Percentiles rank a stretch among this genome's conserved stretches.
Evolutionary conservation across 1,140 invertebrate species (phyloP).

Genomic region (Sesamia nonagrioides): DNA sequence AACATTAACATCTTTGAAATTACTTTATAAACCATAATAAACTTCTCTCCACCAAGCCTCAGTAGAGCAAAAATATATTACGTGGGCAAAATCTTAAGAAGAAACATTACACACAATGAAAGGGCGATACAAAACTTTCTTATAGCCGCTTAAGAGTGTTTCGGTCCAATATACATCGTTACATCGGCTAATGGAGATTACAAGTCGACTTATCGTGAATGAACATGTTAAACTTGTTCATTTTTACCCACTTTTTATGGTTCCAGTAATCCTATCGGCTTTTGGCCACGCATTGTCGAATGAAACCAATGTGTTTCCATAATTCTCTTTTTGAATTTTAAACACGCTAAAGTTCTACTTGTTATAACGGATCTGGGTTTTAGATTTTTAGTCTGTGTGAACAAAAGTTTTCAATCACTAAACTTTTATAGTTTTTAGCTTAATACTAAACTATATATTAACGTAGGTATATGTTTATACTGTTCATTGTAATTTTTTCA

Average conservation of each 20-base stretch:
- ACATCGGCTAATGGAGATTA: conserved; percentile 49
- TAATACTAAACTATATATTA: no score
- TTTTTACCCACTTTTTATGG: conserved; percentile 23
- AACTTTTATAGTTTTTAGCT: background rate
- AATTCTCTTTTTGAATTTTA: conserved; percentile 3
- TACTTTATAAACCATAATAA: conserved; percentile 4
- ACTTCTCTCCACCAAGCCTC: background rate
- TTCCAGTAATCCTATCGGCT: background rate
- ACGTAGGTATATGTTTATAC: no score
- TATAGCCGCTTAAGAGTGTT: conserved; percentile 49
- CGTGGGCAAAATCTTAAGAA: conserved; percentile 40
- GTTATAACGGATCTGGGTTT: background rate
- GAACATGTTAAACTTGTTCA: conserved; percentile 27
- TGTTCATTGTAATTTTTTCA: no score
- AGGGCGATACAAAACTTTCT: conserved; percentile 57
- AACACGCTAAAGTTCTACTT: conserved; percentile 16
- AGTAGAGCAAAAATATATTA: conserved; percentile 30
- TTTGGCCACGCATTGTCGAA: conserved; percentile 23
- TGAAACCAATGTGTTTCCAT: conserved; percentile 9
- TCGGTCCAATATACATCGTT: conserved; percentile 29
- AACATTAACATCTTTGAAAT: background rate
- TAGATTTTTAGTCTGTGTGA: background rate
- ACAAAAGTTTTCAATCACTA: no score
- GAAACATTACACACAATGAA: conserved; percentile 58
- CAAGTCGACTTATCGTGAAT: conserved; percentile 19